These are phyloP conservation scores for Chaetops frenatus DNA, from an alignment of 2,113 vertebrate genomes.

Conservation along the genomic window DNA sequence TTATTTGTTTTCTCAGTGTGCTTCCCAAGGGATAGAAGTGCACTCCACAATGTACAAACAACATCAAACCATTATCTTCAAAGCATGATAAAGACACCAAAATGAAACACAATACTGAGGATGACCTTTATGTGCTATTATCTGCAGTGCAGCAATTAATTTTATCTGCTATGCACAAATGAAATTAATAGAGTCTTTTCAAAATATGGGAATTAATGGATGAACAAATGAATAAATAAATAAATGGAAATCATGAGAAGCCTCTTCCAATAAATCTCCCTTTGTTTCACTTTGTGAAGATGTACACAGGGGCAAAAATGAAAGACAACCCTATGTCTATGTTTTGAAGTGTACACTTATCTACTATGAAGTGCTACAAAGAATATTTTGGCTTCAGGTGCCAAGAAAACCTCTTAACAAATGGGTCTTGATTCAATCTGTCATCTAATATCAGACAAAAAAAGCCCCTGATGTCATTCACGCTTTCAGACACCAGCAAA, in stretches of 20 bases:
- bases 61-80: conserved; percentile 36
- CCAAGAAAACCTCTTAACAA: conserved; percentile 32
- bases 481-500: not conserved
- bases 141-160: conserved; percentile 60
- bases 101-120: conserved; percentile 47
- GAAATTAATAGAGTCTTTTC: not conserved
- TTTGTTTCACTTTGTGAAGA: conserved; percentile 26
- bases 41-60: conserved; percentile 27
- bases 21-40: conserved; percentile 1
- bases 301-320: not conserved
- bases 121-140: conserved; percentile 58
- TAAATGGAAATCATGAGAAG: not conserved
- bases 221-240: not conserved
- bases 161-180: conserved; percentile 40
- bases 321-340: not conserved
- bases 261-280: conserved; percentile 25
- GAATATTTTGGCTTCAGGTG: conserved; percentile 37
- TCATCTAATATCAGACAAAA: not conserved
- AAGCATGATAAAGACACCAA: conserved; percentile 39
- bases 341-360: conserved; percentile 24
- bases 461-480: not conserved
- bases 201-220: not conserved
- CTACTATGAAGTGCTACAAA: conserved; percentile 38
- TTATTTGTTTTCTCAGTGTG: conserved; percentile 24
- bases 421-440: conserved; percentile 3